phyloP scores from a whole-genome alignment of 2,113 vertebrate genomes.

The Grammomys surdaster region DNA sequence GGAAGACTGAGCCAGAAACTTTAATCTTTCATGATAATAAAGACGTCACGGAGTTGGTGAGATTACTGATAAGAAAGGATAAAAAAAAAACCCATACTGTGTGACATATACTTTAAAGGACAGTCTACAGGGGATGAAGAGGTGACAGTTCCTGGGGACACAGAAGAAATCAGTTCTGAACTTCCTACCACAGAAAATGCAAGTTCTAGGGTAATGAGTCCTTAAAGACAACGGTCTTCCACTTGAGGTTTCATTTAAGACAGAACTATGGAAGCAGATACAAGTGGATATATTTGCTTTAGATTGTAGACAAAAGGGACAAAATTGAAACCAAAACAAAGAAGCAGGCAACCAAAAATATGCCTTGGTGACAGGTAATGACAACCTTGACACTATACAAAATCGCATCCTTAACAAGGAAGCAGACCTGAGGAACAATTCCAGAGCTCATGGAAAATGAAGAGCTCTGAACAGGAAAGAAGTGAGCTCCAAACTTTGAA shows the following conservation, averaged over 20 bases:
- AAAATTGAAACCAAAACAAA: slow-evolving; percentile 74
- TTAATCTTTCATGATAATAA: not conserved
- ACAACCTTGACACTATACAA: slow-evolving; percentile 69
- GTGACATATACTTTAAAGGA: not conserved
- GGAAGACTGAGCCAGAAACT: not conserved
- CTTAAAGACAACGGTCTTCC: slow-evolving; percentile 50
- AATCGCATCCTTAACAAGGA: slow-evolving; percentile 75
- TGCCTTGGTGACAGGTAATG: slow-evolving; percentile 74
- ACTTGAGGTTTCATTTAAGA: slow-evolving; percentile 77
- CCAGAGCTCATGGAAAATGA: slow-evolving; percentile 28
- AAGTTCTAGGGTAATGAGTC: not conserved
- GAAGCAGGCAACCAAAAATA: slow-evolving; percentile 73
- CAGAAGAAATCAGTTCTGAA: slow-evolving; percentile 37
- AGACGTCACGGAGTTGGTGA: not conserved
- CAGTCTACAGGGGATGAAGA: not conserved
- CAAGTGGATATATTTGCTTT: slow-evolving; percentile 64
- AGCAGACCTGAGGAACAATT: slow-evolving; percentile 59
- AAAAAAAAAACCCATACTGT: not conserved
- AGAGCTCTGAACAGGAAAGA: slow-evolving; percentile 56
- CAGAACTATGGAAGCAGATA: slow-evolving; percentile 51
- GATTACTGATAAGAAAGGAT: not conserved
- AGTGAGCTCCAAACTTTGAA: slow-evolving; percentile 53
- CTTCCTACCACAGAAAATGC: not conserved
- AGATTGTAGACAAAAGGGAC: slow-evolving; percentile 63
- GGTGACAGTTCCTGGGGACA: not conserved